Evolutionary conservation across 2,113 vertebrate species (phyloP).

Genomic region (Neodontobutis hainanensis): DNA sequence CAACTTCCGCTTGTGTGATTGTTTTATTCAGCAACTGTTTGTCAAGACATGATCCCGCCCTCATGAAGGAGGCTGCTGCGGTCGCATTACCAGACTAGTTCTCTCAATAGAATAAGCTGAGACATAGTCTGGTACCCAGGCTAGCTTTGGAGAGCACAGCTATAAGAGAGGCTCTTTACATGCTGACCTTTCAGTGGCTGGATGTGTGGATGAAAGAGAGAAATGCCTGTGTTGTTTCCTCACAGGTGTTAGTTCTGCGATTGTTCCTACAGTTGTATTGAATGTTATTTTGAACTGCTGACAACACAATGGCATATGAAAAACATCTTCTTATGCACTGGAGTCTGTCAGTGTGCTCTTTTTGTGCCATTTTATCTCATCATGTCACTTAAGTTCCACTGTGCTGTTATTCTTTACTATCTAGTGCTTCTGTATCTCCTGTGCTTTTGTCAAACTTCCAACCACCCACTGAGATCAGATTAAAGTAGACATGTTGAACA

Average conservation of each 20-base stretch:
- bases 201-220: slow-evolving; percentile 37
- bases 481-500: slow-evolving; percentile 48
- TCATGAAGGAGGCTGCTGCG: too few species aligned
- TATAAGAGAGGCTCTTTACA: slow-evolving; percentile 23
- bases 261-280: slow-evolving; percentile 18
- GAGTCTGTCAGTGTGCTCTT: not conserved
- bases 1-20: too few species aligned
- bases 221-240: not conserved
- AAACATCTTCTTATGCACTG: not conserved
- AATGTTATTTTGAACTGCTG: not conserved
- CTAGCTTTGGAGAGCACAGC: slow-evolving; percentile 31
- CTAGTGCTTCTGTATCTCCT: not conserved
- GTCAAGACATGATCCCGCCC: too few species aligned
- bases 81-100: too few species aligned
- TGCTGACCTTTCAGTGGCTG: slow-evolving; percentile 30
- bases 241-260: slow-evolving; percentile 26
- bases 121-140: not conserved
- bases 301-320: slow-evolving; percentile 1
- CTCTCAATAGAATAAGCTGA: too few species aligned
- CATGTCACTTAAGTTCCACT: slow-evolving; percentile 10
- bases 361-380: slow-evolving; percentile 19
- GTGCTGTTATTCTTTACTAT: slow-evolving; percentile 11
- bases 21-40: too few species aligned
- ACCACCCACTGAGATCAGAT: slow-evolving; percentile 55
- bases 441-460: slow-evolving; percentile 37